Evolutionary conservation across 2,113 vertebrate genomes (phyloP), one percentile per base, ranked within the genome.

Genomic region (Coregonus clupeaformis): DNA sequence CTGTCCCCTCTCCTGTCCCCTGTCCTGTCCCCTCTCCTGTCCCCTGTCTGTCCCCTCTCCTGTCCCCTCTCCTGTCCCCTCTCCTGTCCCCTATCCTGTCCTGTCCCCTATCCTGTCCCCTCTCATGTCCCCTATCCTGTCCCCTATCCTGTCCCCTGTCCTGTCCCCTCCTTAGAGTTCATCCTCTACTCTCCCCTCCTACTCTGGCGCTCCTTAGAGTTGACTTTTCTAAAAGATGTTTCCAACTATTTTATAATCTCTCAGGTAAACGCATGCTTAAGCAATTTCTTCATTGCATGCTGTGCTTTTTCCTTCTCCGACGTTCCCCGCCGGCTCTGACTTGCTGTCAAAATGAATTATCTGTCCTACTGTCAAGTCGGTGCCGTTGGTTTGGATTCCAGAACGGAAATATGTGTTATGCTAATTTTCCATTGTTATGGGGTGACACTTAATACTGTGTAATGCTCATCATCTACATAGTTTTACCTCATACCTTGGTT

Each of bases 181-280:
- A 52, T 5, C 4, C 14, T 52, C 69, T 62, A 25, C 77, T 82
- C 74, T 84, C 77, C 80, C 4, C 77, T 78, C 62, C 42, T 59
- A 65, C 68, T 29, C 27, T 84, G 77, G 80, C 27, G 74, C 75
- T 72, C 85, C 76, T 60, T 72, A 87, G 80, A 73, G 47, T 32
- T 66, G 71, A 79, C 36, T 76, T 57, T 77, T 72, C 14, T 85
- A 84, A 80, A 72, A 77, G 81, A 77, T 77, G 22, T 70, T 52
- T 69, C 24, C 72, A 80, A 69, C 81, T 72, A 69, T 75, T 85
- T 80, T 80, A 73, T 65, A 86, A 74, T 77, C 57, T 77, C 75
- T n/a, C 79, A 91, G 92, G 91, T 94, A 92, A 92, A 82, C 76
- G 88, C 27, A 52, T 80, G 75, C 70, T 59, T 77, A 75, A 69